phyloP scores from a whole-genome alignment of 1,140 invertebrate genomes.

The Sipha flava region DNA sequence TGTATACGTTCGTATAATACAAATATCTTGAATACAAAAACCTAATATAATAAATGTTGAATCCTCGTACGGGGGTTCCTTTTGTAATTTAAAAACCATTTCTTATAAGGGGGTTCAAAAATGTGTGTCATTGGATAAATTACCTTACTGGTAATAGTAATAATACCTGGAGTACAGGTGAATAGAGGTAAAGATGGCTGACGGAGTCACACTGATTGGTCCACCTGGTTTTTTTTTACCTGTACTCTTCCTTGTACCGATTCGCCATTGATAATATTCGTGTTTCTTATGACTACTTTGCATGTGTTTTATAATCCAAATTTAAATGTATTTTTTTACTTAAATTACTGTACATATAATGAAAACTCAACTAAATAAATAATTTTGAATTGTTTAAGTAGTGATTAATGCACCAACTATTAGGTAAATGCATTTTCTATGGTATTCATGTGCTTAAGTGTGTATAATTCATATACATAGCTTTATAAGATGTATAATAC shows the following conservation, averaged over 20 bases:
- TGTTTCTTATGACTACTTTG: too few species aligned
- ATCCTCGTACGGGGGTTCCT: not conserved
- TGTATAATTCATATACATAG: too few species aligned
- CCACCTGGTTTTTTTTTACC: not conserved
- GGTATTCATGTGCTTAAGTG: too few species aligned
- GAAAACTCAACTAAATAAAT: too few species aligned
- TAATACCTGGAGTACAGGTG: not conserved
- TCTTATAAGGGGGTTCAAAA: slow-evolving; percentile 19
- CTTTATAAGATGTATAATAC: too few species aligned
- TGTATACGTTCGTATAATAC: not conserved
- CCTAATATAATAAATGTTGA: not conserved
- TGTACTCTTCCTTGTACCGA: not conserved
- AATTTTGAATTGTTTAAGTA: too few species aligned
- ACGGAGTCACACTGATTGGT: not conserved
- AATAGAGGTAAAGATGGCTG: not conserved
- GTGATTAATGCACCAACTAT: too few species aligned
- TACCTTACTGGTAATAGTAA: not conserved
- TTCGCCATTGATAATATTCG: not conserved
- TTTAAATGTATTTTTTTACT: too few species aligned
- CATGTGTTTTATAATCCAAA: too few species aligned
- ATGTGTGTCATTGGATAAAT: not conserved
- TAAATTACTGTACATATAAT: too few species aligned
- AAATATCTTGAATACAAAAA: not conserved
- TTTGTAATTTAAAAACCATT: slow-evolving; percentile 1
- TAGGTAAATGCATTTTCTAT: too few species aligned